phyloP scores from a whole-genome alignment of 2,797 vertebrate genomes.

The Sebastes matsubarae region DNA sequence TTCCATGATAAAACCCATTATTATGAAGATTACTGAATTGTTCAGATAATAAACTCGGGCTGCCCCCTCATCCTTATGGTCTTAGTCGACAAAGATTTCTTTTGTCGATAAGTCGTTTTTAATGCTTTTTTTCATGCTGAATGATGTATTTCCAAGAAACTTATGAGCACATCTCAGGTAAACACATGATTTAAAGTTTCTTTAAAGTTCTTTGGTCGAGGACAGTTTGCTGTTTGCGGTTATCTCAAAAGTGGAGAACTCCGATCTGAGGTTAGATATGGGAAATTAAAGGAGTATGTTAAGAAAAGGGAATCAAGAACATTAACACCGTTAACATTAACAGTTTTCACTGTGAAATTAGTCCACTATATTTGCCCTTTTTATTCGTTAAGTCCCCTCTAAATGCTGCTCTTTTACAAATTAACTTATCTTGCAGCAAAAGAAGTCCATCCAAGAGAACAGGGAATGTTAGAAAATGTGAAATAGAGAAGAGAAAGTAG shows the following conservation, averaged over 20 bases:
- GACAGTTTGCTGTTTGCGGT: background rate
- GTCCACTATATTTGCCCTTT: background rate
- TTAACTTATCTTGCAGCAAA: background rate
- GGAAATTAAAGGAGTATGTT: rapidly evolving
- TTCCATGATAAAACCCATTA: background rate
- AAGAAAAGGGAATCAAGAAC: no score
- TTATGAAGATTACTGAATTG: background rate
- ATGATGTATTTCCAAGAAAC: no score
- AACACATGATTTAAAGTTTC: no score
- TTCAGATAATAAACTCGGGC: no score
- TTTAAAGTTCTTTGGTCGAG: no score
- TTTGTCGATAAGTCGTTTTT: no score
- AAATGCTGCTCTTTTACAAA: background rate
- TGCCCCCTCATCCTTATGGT: rapidly evolving
- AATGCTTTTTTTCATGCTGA: no score
- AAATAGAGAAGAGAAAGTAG: constrained; percentile 1
- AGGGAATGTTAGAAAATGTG: background rate
- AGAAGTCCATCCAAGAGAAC: background rate
- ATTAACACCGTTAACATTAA: no score
- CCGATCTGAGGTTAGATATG: background rate
- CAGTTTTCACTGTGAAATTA: background rate
- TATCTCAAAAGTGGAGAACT: background rate
- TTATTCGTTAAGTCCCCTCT: background rate
- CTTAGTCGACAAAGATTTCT: no score
- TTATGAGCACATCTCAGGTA: no score